Evolutionary conservation across 1,140 invertebrate genomes (phyloP), one percentile per base, ranked within the genome.

Genomic region (Oreohelix idahoensis): DNA sequence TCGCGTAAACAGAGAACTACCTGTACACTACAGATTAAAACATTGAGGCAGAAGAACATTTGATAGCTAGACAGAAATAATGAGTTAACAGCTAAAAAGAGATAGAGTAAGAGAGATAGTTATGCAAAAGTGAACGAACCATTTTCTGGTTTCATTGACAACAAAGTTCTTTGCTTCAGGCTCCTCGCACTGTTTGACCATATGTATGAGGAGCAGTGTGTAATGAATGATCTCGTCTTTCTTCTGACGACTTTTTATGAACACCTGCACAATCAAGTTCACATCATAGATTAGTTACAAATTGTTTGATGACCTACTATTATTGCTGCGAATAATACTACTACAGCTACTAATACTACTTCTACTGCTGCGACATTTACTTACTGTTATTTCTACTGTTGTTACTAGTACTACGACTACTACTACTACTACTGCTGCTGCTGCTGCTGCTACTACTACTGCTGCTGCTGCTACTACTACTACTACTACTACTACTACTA

Each of bases 221-320:
- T 39, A 79, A 26, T 66, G 51, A n/a, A 79, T 66, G 35, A 79
- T 79, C 58, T 79, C 77, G 35, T 79, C 77, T 66, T 79, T 79
- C 77, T 79, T 79, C 77, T 79, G 77, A 23, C 77, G 51, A 26
- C 77, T 79, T 39, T 79, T 79, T 32, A 79, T 79, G 17, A 79
- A 66, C 4, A 79, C 53, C 77, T 79, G 77, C 42, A 74, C 2
- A 1, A 58, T 58, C 20, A n/a, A 58, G 53, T 45, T 8, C 42
- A n/a, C n/a, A n/a, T n/a, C n/a, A n/a, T n/a, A n/a, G n/a, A n/a
- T n/a, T n/a, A n/a, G n/a, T n/a, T n/a, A n/a, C n/a, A n/a, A n/a
- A n/a, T n/a, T n/a, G n/a, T n/a, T n/a, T n/a, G n/a, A n/a, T n/a
- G n/a, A n/a, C n/a, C n/a, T n/a, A n/a, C n/a, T n/a, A n/a, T n/a